Evolutionary conservation across 2,113 vertebrate genomes (phyloP).

Genomic region (Eonycteris spelaea): DNA sequence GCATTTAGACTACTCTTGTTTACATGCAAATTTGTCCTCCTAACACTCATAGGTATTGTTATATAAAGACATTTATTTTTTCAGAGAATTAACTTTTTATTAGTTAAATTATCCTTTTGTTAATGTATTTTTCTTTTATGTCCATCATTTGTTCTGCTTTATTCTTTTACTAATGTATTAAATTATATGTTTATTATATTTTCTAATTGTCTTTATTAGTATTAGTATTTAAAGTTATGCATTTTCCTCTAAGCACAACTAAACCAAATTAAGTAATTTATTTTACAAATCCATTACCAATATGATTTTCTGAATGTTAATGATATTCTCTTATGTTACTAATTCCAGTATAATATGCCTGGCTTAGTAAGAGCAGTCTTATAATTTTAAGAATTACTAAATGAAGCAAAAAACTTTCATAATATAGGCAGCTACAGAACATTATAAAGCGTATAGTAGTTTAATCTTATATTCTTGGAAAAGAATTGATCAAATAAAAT

Average conservation of each 20-base stretch:
- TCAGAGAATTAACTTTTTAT: neutral
- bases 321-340: neutral
- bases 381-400: neutral
- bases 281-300: neutral
- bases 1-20: neutral
- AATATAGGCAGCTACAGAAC: neutral
- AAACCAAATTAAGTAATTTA: neutral
- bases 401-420: neutral
- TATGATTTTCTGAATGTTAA: neutral
- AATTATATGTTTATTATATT: neutral
- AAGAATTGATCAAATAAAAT: neutral
- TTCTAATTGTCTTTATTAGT: neutral
- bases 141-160: neutral
- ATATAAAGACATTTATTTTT: neutral
- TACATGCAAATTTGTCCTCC: neutral
- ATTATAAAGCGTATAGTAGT: neutral
- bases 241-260: neutral
- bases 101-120: neutral
- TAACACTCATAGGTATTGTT: neutral
- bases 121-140: neutral
- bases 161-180: neutral
- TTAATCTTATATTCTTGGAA: neutral
- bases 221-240: neutral
- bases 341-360: neutral
- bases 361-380: neutral